These are phyloP conservation scores for Tholera decimalis DNA, from an alignment of 2,888 invertebrate species.

Conservation along the genomic window DNA sequence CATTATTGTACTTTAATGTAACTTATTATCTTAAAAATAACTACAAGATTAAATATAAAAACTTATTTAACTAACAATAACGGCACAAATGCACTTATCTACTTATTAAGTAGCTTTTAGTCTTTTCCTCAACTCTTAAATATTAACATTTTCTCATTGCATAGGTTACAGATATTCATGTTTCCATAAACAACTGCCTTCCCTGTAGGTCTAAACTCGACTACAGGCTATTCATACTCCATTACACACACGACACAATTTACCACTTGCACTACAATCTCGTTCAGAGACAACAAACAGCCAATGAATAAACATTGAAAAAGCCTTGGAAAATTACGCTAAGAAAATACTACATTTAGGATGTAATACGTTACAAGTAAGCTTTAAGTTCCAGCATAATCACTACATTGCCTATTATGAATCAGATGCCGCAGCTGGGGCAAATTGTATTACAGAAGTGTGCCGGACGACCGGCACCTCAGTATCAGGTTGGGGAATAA, in stretches of 20 bases:
- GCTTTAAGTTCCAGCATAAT: slow-evolving; percentile 16
- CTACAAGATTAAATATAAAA: slow-evolving; percentile 63
- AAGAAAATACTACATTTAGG: slow-evolving; percentile 46
- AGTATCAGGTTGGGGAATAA: slow-evolving; percentile 93
- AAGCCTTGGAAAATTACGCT: slow-evolving; percentile 69
- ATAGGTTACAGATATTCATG: slow-evolving; percentile 41
- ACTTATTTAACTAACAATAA: slow-evolving; percentile 74
- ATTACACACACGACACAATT: slow-evolving; percentile 37
- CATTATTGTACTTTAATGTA: slow-evolving; percentile 64
- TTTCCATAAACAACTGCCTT: slow-evolving; percentile 17
- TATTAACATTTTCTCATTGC: slow-evolving; percentile 53
- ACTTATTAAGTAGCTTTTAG: slow-evolving; percentile 71
- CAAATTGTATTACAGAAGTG: slow-evolving; percentile 96
- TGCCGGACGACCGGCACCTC: slow-evolving; percentile 84
- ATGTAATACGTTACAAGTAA: slow-evolving; percentile 43
- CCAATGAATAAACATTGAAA: slow-evolving; percentile 67
- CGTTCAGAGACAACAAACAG: slow-evolving; percentile 70
- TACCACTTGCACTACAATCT: slow-evolving; percentile 58
- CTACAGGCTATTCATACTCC: slow-evolving; percentile 41
- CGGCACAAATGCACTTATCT: slow-evolving; percentile 71
- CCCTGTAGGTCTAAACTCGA: slow-evolving; percentile 18
- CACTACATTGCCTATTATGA: slow-evolving; percentile 68
- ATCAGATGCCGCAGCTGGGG: slow-evolving; percentile 93
- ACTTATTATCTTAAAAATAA: slow-evolving; percentile 46
- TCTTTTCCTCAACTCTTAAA: slow-evolving; percentile 77